phyloP scores from a whole-genome alignment of 2,797 vertebrate species.

The Rhynchotus rufescens region DNA sequence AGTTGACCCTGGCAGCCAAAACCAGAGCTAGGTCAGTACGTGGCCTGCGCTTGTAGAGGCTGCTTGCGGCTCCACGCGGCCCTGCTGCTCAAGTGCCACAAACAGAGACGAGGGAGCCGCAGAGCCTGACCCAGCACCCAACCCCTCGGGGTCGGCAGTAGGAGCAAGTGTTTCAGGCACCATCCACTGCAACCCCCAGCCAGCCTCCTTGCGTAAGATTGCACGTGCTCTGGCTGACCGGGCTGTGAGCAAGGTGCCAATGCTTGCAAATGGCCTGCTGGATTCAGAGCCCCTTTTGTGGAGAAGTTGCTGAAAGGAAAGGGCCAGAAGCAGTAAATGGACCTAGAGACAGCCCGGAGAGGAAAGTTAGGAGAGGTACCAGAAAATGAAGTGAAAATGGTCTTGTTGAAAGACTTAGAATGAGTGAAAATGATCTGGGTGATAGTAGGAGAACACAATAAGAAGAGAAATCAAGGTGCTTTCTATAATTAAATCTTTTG shows the following conservation, averaged over 20 bases:
- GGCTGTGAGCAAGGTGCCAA: background rate
- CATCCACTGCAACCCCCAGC: accelerated
- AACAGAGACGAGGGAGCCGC: background rate
- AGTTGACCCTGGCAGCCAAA: background rate
- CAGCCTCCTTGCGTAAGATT: background rate
- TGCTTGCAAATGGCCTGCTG: background rate
- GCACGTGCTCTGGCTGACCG: background rate
- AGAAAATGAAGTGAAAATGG: background rate
- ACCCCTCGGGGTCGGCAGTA: background rate
- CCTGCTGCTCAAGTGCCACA: background rate
- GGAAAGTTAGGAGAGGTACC: background rate
- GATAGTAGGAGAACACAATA: background rate
- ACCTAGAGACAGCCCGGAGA: no score
- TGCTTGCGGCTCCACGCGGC: background rate
- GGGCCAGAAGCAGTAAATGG: background rate
- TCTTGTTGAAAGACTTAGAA: background rate
- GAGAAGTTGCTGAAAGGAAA: background rate
- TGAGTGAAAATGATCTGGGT: background rate
- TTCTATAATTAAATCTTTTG: background rate
- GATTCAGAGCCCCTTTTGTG: background rate
- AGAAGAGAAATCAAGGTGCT: background rate
- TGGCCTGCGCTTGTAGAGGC: background rate
- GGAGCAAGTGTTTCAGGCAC: background rate
- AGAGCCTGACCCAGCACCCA: background rate
- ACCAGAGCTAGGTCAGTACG: background rate